Base-by-base conservation (phyloP, 2,113 vertebrate genomes). In the Tachysurus vachellii region DNA sequence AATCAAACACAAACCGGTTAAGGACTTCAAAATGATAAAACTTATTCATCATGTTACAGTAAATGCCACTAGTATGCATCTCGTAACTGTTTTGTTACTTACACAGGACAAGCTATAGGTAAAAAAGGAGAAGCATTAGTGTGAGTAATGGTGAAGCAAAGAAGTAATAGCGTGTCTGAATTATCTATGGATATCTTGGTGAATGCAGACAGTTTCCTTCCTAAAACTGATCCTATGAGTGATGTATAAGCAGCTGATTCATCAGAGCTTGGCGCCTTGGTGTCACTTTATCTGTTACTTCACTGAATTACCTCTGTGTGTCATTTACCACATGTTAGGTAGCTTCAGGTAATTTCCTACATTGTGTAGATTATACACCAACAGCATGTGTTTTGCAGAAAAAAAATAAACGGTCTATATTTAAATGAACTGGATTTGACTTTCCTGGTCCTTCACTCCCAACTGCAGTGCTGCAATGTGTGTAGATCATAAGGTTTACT, bases 251-350 rank as follows among this genome's bases (percentile, higher is more conserved):
- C 36, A 42, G 66, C 87, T 93, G 93, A 94, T 88, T 93, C 93
- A 93, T 56, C 0, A 6, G 57, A 36, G n/a, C 73, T 31, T 7
- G n/a, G 28, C 5, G 88, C 87, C 88, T 89, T 64, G 88, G 92
- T 89, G 90, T 92, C 89, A 90, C 12, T 54, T 91, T 91, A 85
- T 84, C 64, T 83, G 28, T 88, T 80, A 26, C 56, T 71, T 28
- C 6, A 17, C 16, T 70, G 89, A 91, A 85, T 92, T 92, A 92
- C 91, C 88, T 89, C 86, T 91, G 23, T 21, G 1, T 53, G 5
- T 10, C 36, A 26, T 53, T 77, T 94, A 93, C 92, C 94, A 92
- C 88, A 68, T 94, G 92, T 93, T 94, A 93, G 91, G 91, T 92
- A 94, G 16, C 76, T 53, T 73, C 8, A 75, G 42, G 6, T 21